phyloP scores from a whole-genome alignment of 35 echinoderm and acorn worm species.

The Apostichopus parvimensis region DNA sequence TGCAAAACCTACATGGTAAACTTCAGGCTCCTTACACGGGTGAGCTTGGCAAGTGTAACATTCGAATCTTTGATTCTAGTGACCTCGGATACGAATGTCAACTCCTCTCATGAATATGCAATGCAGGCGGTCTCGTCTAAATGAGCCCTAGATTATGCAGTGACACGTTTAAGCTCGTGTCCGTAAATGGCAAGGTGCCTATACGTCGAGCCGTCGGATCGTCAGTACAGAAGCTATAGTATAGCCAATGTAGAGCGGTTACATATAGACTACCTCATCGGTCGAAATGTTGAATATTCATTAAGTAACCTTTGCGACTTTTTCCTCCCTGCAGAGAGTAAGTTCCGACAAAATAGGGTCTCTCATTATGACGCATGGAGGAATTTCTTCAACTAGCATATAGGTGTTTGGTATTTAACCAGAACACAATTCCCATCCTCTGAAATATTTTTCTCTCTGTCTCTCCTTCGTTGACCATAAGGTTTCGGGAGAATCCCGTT shows the following conservation, averaged over 20 bases:
- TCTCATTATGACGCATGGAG: too few relatives aligned
- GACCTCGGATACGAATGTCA: neutral
- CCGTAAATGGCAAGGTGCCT: slow-evolving; percentile 34
- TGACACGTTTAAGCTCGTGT: neutral
- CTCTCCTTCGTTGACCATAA: neutral
- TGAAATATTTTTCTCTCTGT: neutral
- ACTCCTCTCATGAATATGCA: slow-evolving; percentile 28
- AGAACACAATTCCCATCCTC: neutral
- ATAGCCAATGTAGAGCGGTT: neutral
- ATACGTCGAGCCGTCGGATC: neutral
- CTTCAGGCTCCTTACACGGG: slow-evolving; percentile 25
- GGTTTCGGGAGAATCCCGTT: neutral
- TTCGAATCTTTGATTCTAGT: neutral
- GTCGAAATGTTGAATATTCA: neutral
- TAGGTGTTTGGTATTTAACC: too few relatives aligned
- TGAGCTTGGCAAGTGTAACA: neutral
- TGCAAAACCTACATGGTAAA: neutral
- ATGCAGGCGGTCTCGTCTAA: slow-evolving; percentile 1
- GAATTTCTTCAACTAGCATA: neutral
- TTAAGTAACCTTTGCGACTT: neutral
- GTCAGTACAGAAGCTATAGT: neutral
- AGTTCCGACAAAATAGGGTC: too few relatives aligned
- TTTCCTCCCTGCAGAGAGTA: neutral
- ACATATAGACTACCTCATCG: too few relatives aligned
- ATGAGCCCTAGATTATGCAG: slow-evolving; percentile 22